Base-by-base conservation (phyloP, 2,888 invertebrate species). In the Dolichomitus sp. region DNA sequence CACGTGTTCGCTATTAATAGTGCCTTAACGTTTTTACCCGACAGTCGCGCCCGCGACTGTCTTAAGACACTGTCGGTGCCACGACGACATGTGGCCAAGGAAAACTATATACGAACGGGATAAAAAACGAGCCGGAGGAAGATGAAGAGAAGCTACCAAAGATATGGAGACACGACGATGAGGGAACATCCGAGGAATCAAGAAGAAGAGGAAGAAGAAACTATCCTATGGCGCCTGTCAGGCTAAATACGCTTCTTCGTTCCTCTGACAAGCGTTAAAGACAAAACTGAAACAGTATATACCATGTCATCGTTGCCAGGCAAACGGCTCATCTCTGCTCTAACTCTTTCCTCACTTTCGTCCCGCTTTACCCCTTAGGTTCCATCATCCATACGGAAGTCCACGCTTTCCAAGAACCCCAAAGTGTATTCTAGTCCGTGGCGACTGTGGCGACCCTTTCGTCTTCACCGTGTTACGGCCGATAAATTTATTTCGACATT, bases 1-100 rank as follows among this genome's bases (percentile, higher is more conserved):
- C 90, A 91, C 87, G 87, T 91, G 90, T 90, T 88, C 85, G 79
- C 90, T 91, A 91, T 91, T 91, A 90, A 90, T 90, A 91, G 90
- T 61, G 23, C 30, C 30, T 78, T 40, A 70, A 78, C 72, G 87
- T 90, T 90, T 90, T 90, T 89, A 87, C 83, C 77, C 85, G 33
- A 59, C 17, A 42, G 50, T 48, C 40, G 73, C 77, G 66, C 9
- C 7, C 59, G 83, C 74, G 63, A 69, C 66, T 19, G 72, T 74
- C 69, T 69, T 12, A 52, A 77, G 73, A 78, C 70, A 70, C 37
- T 37, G 54, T 75, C 63, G 70, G 42, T 1, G 37, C 68, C 68
- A 27, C 52, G 75, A 27, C 45, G 78, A 57, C 75, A 50, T 63
- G 77, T 50, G 66, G 70, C 19, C 65, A 52, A 50, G 59, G 59